These are phyloP conservation scores for Lutjanus campechanus DNA, from an alignment of 2,797 vertebrate species.

Conservation along the genomic window DNA sequence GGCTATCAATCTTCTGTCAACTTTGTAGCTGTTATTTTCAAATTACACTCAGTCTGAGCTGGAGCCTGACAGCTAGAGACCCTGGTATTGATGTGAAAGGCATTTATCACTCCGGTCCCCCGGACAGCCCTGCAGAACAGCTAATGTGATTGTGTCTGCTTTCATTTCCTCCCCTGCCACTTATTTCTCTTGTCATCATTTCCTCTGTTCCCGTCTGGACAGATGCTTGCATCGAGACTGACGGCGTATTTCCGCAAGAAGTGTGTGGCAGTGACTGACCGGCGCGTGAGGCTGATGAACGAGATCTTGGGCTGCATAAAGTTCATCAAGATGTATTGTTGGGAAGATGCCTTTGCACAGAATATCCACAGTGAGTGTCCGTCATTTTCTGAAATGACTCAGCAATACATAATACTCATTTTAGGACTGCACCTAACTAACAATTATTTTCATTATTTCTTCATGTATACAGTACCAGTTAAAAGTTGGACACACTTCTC, in stretches of 20 bases:
- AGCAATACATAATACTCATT: neutral
- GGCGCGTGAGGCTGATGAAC: slow-evolving; percentile 89
- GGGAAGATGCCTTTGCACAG: slow-evolving; percentile 88
- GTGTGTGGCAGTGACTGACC: slow-evolving; percentile 88
- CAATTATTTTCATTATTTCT: too few species aligned
- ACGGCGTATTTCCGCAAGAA: slow-evolving; percentile 89
- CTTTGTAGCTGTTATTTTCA: slow-evolving; percentile 57
- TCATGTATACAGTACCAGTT: too few species aligned
- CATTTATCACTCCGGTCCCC: slow-evolving; percentile 69
- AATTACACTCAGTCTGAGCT: slow-evolving; percentile 60
- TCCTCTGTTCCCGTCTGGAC: slow-evolving; percentile 65
- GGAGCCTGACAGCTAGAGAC: slow-evolving; percentile 61
- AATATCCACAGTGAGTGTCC: slow-evolving; percentile 86
- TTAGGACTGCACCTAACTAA: too few species aligned
- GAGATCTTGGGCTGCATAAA: slow-evolving; percentile 89
- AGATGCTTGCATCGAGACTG: slow-evolving; percentile 89
- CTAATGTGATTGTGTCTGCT: slow-evolving; percentile 80
- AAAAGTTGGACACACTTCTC: too few species aligned
- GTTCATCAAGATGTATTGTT: slow-evolving; percentile 93
- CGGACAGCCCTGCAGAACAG: slow-evolving; percentile 59
- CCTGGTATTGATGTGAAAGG: slow-evolving; percentile 66
- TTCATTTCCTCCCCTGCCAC: slow-evolving; percentile 81
- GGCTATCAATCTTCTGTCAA: slow-evolving; percentile 63
- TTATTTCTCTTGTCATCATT: slow-evolving; percentile 73
- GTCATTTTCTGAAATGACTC: slow-evolving; percentile 41